Conservation (phyloP, 2,888 invertebrate species). For the Sinelater perroti region DNA sequence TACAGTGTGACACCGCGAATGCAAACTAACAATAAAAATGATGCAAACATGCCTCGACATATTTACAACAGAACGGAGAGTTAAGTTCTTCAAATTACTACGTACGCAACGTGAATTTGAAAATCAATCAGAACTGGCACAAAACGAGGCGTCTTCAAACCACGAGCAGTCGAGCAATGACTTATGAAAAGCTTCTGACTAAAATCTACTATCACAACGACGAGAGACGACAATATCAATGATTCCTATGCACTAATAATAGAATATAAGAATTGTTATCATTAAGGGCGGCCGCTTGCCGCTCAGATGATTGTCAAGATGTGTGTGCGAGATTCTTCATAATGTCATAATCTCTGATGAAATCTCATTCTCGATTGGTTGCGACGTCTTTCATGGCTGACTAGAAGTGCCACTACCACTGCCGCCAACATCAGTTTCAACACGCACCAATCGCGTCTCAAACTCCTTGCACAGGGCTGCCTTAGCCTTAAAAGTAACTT, state of each 20-base stretch:
- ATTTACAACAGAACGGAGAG: constrained; percentile 12
- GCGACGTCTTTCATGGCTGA: constrained; percentile 18
- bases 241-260: constrained; percentile 29
- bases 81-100: constrained; percentile 19
- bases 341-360: constrained; percentile 31
- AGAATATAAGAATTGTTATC: constrained; percentile 33
- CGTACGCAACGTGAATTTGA: constrained; percentile 22
- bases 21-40: constrained; percentile 9
- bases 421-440: constrained; percentile 52
- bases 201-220: constrained; percentile 39
- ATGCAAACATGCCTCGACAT: constrained; percentile 16
- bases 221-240: constrained; percentile 39
- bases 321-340: constrained; percentile 35
- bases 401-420: constrained; percentile 16
- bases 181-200: constrained; percentile 30
- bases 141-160: constrained; percentile 23
- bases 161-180: constrained; percentile 27
- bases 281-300: constrained; percentile 28
- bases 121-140: constrained; percentile 24
- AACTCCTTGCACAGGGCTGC: constrained; percentile 58
- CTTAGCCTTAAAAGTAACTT: constrained; percentile 53
- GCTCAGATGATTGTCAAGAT: constrained; percentile 38
- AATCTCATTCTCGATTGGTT: constrained; percentile 1
- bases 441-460: constrained; percentile 57
- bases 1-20: constrained; percentile 20